Evolutionary conservation across 2,888 invertebrate genomes (phyloP).

Genomic region (Stenodera caucasica): DNA sequence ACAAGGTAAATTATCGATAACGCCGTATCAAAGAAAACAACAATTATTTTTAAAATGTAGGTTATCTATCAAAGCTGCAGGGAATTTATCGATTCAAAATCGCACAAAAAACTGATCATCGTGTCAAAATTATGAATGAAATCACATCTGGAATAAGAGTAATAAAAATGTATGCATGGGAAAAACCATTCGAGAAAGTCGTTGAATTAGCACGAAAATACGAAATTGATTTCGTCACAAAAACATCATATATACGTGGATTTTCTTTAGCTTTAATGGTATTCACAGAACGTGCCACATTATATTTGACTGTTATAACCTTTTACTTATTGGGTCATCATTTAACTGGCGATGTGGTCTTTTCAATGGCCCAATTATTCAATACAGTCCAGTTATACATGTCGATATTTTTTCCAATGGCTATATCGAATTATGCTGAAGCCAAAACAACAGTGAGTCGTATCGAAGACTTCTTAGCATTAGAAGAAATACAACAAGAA

Average conservation of each 20-base stretch:
- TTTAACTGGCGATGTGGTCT: constrained; percentile 67
- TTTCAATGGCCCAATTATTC: constrained; percentile 77
- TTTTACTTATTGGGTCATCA: constrained; percentile 69
- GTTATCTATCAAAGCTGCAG: constrained; percentile 56
- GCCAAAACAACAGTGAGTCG: constrained; percentile 43
- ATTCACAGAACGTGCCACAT: constrained; percentile 81
- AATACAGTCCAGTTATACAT: constrained; percentile 64
- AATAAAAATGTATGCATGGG: constrained; percentile 81
- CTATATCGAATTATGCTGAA: constrained; percentile 42
- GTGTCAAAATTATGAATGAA: constrained; percentile 74
- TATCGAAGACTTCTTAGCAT: constrained; percentile 41
- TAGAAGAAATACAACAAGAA: constrained; percentile 35
- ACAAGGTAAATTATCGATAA: constrained; percentile 52
- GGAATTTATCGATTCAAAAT: constrained; percentile 56
- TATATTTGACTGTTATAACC: constrained; percentile 78
- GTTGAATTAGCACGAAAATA: constrained; percentile 66
- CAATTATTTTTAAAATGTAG: constrained; percentile 41
- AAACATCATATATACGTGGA: constrained; percentile 68
- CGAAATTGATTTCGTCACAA: constrained; percentile 70
- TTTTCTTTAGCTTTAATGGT: constrained; percentile 68
- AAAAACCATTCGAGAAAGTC: constrained; percentile 68
- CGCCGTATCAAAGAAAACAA: no score
- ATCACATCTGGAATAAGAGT: constrained; percentile 73
- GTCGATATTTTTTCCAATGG: constrained; percentile 43
- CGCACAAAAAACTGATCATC: constrained; percentile 62